phyloP scores from a whole-genome alignment of 2,797 vertebrate genomes.

The Linurgus olivaceus region DNA sequence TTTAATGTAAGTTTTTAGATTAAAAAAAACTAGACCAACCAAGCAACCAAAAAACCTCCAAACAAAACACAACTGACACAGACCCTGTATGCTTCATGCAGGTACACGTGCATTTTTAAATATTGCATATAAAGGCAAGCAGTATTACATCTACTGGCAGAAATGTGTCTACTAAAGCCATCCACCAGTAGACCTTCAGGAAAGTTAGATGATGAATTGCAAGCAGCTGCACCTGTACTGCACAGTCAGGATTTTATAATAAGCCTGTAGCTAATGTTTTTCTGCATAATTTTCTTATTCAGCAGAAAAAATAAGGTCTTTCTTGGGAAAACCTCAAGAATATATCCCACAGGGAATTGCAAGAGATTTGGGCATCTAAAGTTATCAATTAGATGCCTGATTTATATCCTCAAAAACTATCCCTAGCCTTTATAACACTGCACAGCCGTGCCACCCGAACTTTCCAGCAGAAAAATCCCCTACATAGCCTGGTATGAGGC shows the following conservation, averaged over 20 bases:
- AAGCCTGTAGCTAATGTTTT: constrained; percentile 31
- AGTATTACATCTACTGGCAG: constrained; percentile 48
- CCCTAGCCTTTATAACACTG: not conserved
- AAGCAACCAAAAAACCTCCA: accelerated
- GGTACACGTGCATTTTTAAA: not conserved
- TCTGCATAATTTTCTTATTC: constrained; percentile 39
- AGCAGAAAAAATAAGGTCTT: constrained; percentile 24
- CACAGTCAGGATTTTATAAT: constrained; percentile 75
- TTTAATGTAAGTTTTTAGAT: not conserved
- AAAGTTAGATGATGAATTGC: constrained; percentile 71
- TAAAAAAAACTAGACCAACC: not conserved
- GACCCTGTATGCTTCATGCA: not conserved
- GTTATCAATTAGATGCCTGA: not conserved
- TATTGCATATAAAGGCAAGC: constrained; percentile 5
- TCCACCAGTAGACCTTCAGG: constrained; percentile 59
- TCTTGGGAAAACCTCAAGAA: constrained; percentile 18
- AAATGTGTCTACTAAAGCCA: constrained; percentile 66
- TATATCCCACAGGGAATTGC: not conserved
- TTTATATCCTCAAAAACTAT: not conserved
- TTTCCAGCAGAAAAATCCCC: not conserved
- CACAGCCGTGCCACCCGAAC: not conserved
- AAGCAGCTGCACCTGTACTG: constrained; percentile 68
- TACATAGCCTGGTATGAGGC: not conserved
- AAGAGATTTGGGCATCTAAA: not conserved
- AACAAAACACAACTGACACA: not conserved